Evolutionary conservation across 2,797 vertebrate genomes (phyloP).

Genomic region (Intellagama lesueurii): DNA sequence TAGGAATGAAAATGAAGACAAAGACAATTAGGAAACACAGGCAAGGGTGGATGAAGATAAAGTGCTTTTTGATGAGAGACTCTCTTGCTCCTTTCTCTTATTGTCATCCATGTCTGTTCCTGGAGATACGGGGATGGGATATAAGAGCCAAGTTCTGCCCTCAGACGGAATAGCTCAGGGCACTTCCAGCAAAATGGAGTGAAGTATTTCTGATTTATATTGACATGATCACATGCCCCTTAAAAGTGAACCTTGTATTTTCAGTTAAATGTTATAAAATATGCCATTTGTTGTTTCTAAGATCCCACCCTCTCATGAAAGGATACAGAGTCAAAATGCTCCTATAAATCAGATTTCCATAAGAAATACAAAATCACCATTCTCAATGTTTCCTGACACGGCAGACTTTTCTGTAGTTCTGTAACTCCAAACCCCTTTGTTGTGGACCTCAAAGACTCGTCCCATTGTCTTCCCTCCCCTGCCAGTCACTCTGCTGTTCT

Average conservation of each 20-base stretch:
- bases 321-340: background rate
- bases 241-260: conserved; percentile 7
- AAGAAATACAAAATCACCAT: background rate
- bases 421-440: background rate
- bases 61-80: conserved; percentile 8
- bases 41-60: conserved; percentile 8
- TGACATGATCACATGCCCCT: conserved; percentile 2
- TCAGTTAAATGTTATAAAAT: conserved; percentile 20
- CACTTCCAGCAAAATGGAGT: conserved; percentile 16
- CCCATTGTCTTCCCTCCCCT: background rate
- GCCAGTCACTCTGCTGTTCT: background rate
- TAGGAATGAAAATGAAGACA: conserved; percentile 25
- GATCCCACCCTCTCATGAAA: background rate
- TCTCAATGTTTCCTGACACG: background rate
- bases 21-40: conserved; percentile 7
- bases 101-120: conserved; percentile 36
- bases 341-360: background rate
- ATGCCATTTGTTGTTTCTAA: conserved; percentile 14
- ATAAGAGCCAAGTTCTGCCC: conserved; percentile 21
- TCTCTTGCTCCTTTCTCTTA: conserved; percentile 7
- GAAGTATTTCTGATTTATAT: background rate
- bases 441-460: background rate
- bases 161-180: conserved; percentile 1
- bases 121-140: conserved; percentile 18
- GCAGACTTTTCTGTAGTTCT: background rate